Evolutionary conservation across 2,113 vertebrate species (phyloP).

Genomic region (Prinia subflava): DNA sequence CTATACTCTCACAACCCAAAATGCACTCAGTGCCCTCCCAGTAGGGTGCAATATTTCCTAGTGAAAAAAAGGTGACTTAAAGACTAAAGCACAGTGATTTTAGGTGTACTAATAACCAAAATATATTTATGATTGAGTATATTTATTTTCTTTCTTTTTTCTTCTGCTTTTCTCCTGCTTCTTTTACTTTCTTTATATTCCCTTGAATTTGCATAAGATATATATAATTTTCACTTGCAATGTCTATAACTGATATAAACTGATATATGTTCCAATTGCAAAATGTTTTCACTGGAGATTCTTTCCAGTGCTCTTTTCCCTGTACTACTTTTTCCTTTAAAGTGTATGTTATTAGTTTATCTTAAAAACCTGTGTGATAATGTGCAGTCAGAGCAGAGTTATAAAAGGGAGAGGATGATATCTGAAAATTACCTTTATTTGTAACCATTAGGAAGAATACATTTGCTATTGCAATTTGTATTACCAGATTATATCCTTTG

Average conservation of each 20-base stretch:
- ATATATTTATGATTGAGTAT: not conserved
- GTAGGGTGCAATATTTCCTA: not conserved
- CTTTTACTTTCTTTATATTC: not conserved
- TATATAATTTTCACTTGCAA: not conserved
- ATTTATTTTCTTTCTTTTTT: not conserved
- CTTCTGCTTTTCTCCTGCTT: not conserved
- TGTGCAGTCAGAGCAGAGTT: not conserved
- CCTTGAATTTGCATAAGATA: not conserved
- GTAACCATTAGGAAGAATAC: not conserved
- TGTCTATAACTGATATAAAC: not conserved
- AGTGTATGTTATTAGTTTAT: not conserved
- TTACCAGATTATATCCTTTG: slow-evolving; percentile 27
- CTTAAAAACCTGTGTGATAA: not conserved
- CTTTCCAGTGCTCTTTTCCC: not conserved
- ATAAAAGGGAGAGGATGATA: not conserved
- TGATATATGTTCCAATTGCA: not conserved
- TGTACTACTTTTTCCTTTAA: not conserved
- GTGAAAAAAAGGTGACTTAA: not conserved
- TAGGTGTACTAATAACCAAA: not conserved
- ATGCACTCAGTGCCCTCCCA: not conserved
- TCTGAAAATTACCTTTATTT: slow-evolving; percentile 5
- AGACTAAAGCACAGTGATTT: not conserved
- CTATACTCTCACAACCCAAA: accelerated
- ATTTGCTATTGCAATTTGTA: not conserved
- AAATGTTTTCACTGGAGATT: not conserved